Base-by-base conservation (phyloP, 2,888 invertebrate genomes). In the Phyllotreta striolata region DNA sequence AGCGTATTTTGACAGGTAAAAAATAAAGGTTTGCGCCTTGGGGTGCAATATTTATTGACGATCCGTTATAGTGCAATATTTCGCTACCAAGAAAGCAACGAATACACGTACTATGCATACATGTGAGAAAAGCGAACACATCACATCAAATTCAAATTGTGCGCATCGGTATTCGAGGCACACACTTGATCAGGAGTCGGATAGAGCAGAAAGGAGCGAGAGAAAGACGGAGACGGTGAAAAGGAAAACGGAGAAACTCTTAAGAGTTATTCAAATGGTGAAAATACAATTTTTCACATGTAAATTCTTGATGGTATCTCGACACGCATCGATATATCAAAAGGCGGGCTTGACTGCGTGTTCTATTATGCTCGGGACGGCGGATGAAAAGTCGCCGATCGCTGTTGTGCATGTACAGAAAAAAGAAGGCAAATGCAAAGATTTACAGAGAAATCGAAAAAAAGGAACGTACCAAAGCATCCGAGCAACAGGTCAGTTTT, bases 251-350 rank as follows among this genome's bases (percentile, higher is more conserved):
- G 65, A 68, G 63, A 68, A 66, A 60, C 60, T 61, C 67, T 66
- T 68, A 65, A 67, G 65, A 68, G 66, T 67, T 69, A 67, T 70
- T 69, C 71, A 69, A 71, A 72, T 70, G 70, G 66, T 64, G 66
- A 66, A 71, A 71, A 71, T 69, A 67, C 66, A 71, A 72, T 71
- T 72, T 72, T 70, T 72, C 68, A 70, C 63, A 70, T 72, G 68
- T 69, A 69, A 70, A 70, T 72, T 72, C 66, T 62, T 62, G 62
- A 63, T 64, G 56, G 64, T 67, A 70, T 70, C 67, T 67, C 67
- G 67, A 65, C 66, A 66, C 62, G 63, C 64, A 61, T 66, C 66
- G 51, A 68, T 68, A 68, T 64, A 66, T 68, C 68, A 65, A 62
- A 66, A 56, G 55, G 66, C 55, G 51, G 55, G 60, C 40, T 64